Evolutionary conservation across 2,888 invertebrate species (phyloP), one percentile per base, ranked within the genome.

Genomic region (Oxycera nigricornis): DNA sequence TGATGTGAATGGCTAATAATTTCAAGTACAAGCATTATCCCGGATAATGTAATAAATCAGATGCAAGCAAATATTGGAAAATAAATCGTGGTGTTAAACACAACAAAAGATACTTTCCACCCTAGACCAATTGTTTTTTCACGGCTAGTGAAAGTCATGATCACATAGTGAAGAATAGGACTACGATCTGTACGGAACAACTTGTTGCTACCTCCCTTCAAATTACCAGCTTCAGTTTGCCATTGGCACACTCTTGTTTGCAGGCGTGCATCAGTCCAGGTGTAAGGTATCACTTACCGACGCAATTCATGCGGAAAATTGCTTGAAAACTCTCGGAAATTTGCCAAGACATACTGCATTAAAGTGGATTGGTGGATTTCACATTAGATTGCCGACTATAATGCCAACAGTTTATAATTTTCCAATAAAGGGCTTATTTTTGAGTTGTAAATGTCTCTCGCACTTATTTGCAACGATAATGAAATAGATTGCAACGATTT

Each of bases 271-370:
- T 31, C n/a, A 62, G 31, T 20, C n/a, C 17, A 62, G 20, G n/a
- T n/a, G 31, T 35, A 62, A 31, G 31, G 62, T 62, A 35, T 17
- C 35, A 7, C 17, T 62, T 62, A 14, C 22, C 20, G 22, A 35
- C 62, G 22, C 35, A 62, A 35, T 20, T 30, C 62, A 62, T 30
- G 31, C 22, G 35, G 62, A 62, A 62, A 62, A 62, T 62, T 35
- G 20, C 35, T 17, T 17, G 35, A 62, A 35, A 62, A 62, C 20
- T 30, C 20, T 4, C 24, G 20, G 22, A 20, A 55, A 24, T 55
- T 55, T 55, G 24, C 52, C 17, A 20, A 24, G 52, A 55, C 11
- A 35, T 35, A 7, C n/a, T n/a, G n/a, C n/a, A n/a, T n/a, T n/a
- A n/a, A 14, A 46, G 46, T 14, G 46, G 17, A 46, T 46, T 46